Conservation (phyloP, 1,140 invertebrate genomes). For the Meteorus sp. region DNA sequence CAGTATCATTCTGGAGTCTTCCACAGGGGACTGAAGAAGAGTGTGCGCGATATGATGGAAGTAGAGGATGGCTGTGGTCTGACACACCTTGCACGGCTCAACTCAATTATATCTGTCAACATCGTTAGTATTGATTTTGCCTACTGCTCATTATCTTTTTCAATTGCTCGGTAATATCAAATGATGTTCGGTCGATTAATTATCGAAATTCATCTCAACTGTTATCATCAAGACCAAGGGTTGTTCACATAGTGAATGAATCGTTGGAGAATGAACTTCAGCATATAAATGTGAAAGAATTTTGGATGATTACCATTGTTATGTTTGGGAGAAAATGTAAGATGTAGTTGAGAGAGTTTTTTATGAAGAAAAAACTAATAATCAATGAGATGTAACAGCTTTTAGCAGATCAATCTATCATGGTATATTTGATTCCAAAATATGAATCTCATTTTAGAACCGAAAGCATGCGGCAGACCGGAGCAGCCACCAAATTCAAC, state of each 20-base stretch:
- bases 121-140: slow-evolving; percentile 75
- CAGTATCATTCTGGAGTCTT: slow-evolving; percentile 90
- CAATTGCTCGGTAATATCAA: no score
- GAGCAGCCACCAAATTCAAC: slow-evolving; percentile 93
- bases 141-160: neutral
- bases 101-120: slow-evolving; percentile 92
- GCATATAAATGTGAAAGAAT: no score
- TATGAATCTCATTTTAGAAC: slow-evolving; percentile 65
- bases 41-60: slow-evolving; percentile 89
- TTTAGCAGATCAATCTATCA: slow-evolving; percentile 20
- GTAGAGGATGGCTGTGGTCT: slow-evolving; percentile 93
- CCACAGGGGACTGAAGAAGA: slow-evolving; percentile 77
- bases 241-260: no score
- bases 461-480: slow-evolving; percentile 84
- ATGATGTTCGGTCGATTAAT: no score
- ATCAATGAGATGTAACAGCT: no score
- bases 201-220: no score
- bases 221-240: no score
- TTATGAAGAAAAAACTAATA: no score
- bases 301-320: no score
- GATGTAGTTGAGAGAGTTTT: no score
- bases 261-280: no score
- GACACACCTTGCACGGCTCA: slow-evolving; percentile 85
- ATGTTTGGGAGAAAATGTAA: no score
- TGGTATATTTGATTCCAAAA: neutral